phyloP scores from a whole-genome alignment of 2,888 invertebrate species.

The Macrophya annulata region DNA sequence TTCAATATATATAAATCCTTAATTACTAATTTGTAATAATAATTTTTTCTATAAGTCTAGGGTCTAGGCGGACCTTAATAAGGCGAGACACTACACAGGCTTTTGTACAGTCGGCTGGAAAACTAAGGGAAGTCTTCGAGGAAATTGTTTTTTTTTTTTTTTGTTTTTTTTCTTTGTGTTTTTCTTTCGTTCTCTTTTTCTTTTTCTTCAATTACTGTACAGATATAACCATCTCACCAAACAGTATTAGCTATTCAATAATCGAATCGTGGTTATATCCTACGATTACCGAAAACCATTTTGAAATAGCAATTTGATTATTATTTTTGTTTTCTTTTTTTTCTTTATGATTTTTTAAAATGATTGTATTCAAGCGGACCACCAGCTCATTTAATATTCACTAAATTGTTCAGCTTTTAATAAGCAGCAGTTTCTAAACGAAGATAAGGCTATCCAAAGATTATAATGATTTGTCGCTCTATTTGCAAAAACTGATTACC shows the following conservation, averaged over 20 bases:
- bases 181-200: background rate
- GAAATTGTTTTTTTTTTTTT: constrained; percentile 14
- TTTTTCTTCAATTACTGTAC: constrained; percentile 15
- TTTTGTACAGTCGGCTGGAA: constrained; percentile 77
- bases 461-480: constrained; percentile 13
- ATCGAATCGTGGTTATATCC: constrained; percentile 34
- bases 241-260: background rate
- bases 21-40: constrained; percentile 76
- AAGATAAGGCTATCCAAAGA: background rate
- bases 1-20: constrained; percentile 70
- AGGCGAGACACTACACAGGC: constrained; percentile 76
- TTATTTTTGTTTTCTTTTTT: background rate
- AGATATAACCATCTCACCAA: constrained; percentile 42
- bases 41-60: constrained; percentile 72
- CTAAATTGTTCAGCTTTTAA: background rate
- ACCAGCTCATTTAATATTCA: background rate
- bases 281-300: constrained; percentile 32
- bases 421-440: background rate
- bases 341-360: constrained; percentile 11
- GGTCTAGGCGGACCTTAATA: constrained; percentile 75
- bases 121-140: constrained; percentile 73
- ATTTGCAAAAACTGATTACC: background rate
- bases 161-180: constrained; percentile 48
- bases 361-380: constrained; percentile 45
- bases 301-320: constrained; percentile 7